These are phyloP conservation scores for Drosophila rhopaloa DNA, from an alignment of 1,140 invertebrate species.

Conservation along the genomic window DNA sequence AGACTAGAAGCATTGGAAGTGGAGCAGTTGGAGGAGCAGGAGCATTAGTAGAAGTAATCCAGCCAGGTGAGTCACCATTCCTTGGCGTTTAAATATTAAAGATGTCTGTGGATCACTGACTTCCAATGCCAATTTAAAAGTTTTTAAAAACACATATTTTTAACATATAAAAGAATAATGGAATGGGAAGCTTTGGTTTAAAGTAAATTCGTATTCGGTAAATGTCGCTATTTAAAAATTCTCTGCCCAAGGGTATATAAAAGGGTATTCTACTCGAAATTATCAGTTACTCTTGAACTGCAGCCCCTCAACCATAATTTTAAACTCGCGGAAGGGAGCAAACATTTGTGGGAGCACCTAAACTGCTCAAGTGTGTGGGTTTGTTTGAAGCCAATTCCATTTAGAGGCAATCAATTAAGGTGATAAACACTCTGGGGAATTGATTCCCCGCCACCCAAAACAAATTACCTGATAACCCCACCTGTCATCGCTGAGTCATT, in stretches of 20 bases:
- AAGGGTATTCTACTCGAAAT: no score
- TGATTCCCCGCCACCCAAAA: neutral
- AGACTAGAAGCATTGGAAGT: neutral
- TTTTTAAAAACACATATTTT: no score
- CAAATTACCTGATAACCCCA: conserved; percentile 20
- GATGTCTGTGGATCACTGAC: no score
- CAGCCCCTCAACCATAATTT: neutral
- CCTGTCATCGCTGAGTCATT: conserved; percentile 13
- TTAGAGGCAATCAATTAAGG: conserved; percentile 5
- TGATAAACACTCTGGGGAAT: conserved; percentile 7
- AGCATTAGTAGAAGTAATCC: neutral
- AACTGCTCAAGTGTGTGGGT: neutral
- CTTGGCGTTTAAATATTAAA: neutral
- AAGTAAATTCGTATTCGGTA: no score
- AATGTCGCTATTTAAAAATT: no score
- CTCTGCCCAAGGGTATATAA: no score
- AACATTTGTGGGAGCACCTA: neutral
- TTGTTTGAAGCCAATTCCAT: neutral
- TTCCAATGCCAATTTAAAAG: no score
- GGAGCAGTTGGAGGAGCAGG: neutral
- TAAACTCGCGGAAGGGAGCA: neutral
- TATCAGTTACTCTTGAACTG: no score
- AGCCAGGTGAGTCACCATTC: neutral
- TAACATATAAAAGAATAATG: no score
- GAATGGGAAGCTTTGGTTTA: no score